phyloP scores from a whole-genome alignment of 2,888 invertebrate genomes.

The Augiades crinisus region DNA sequence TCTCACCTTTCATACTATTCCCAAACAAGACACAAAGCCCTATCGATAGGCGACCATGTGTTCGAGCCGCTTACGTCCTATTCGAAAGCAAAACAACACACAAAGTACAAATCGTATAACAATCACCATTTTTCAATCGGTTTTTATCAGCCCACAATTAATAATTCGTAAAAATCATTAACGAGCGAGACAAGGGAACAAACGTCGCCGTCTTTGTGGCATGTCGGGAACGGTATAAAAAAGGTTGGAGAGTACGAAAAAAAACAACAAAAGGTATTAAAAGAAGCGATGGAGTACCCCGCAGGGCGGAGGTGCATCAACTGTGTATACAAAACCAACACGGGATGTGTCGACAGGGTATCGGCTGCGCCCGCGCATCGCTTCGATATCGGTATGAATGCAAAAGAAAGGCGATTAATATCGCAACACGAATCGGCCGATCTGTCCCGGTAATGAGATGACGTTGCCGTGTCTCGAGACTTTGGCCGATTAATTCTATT shows the following conservation, averaged over 20 bases:
- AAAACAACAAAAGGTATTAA: constrained; percentile 46
- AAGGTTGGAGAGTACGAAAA: constrained; percentile 44
- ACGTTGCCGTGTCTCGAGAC: neutral
- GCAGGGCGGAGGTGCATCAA: constrained; percentile 52
- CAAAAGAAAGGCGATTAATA: constrained; percentile 19
- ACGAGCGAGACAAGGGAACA: constrained; percentile 75
- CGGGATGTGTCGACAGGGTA: constrained; percentile 62
- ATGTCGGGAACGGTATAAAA: constrained; percentile 57
- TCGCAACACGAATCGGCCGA: constrained; percentile 2
- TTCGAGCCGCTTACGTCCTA: constrained; percentile 38
- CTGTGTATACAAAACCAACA: constrained; percentile 63
- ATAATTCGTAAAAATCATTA: constrained; percentile 81
- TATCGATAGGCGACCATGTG: constrained; percentile 2
- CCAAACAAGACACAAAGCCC: constrained; percentile 35
- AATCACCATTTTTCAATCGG: constrained; percentile 73
- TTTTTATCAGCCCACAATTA: constrained; percentile 73
- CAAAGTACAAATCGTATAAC: constrained; percentile 54
- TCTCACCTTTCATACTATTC: constrained; percentile 10
- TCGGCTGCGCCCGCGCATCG: constrained; percentile 21
- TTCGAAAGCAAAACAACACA: constrained; percentile 30
- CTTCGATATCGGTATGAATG: constrained; percentile 14
- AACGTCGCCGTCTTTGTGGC: constrained; percentile 77
- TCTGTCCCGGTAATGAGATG: constrained; percentile 22
- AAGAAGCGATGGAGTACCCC: constrained; percentile 49
- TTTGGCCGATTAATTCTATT: neutral